phyloP scores from a whole-genome alignment of 2,888 invertebrate species.

The Caenorhabditis becei region DNA sequence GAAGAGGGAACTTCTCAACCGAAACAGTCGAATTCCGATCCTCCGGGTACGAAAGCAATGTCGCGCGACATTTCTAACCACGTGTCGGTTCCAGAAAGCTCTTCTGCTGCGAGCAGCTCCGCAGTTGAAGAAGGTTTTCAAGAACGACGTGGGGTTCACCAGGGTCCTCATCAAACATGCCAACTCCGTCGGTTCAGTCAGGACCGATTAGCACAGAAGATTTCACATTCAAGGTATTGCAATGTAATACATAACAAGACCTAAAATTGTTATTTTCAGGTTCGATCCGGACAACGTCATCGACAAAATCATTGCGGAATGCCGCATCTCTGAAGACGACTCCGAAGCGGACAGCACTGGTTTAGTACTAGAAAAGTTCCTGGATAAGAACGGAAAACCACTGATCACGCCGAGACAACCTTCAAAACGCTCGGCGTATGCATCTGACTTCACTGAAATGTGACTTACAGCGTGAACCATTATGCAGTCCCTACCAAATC shows the following conservation, averaged over 20 bases:
- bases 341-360: slow-evolving; percentile 19
- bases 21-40: slow-evolving; percentile 32
- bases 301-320: slow-evolving; percentile 72
- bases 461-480: slow-evolving; percentile 2
- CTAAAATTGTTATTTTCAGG: slow-evolving; percentile 55
- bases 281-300: slow-evolving; percentile 78
- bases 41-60: slow-evolving; percentile 12
- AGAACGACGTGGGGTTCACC: slow-evolving; percentile 38
- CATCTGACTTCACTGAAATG: slow-evolving; percentile 28
- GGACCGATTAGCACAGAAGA: slow-evolving; percentile 69
- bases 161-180: slow-evolving; percentile 21
- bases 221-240: slow-evolving; percentile 69
- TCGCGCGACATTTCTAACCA: background rate
- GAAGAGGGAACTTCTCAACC: slow-evolving; percentile 51
- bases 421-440: slow-evolving; percentile 34
- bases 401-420: slow-evolving; percentile 35
- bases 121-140: slow-evolving; percentile 44
- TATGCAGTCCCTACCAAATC: background rate
- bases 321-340: slow-evolving; percentile 61
- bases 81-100: slow-evolving; percentile 35
- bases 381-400: slow-evolving; percentile 54
- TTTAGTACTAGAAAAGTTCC: slow-evolving; percentile 46
- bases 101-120: slow-evolving; percentile 49
- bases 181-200: slow-evolving; percentile 68
- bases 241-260: background rate